Evolutionary conservation across 2,113 vertebrate species (phyloP).

Genomic region (Eptesicus fuscus): DNA sequence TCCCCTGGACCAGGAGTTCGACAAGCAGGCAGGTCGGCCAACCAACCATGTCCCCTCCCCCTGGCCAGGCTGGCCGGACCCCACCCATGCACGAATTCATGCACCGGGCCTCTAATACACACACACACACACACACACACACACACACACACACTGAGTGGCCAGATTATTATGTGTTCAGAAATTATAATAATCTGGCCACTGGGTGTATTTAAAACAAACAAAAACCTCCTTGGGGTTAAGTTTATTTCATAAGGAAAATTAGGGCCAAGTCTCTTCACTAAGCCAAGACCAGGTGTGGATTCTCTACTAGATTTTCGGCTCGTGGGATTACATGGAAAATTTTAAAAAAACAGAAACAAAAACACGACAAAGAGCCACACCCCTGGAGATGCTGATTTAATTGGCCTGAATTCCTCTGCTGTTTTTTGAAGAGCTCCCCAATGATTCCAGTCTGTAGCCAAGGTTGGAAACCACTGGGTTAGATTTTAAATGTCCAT

Average conservation of each 20-base stretch:
- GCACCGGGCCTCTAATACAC: too few species aligned
- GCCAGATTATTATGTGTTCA: too few species aligned
- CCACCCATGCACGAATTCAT: too few species aligned
- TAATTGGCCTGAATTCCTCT: neutral
- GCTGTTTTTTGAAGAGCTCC: neutral
- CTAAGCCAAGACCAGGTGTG: neutral
- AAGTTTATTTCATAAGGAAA: constrained; percentile 3
- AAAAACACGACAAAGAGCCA: neutral
- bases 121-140: too few species aligned
- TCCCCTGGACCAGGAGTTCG: too few species aligned
- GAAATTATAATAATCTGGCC: too few species aligned
- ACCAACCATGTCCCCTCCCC: too few species aligned
- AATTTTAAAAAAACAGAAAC: neutral
- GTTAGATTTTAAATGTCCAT: neutral
- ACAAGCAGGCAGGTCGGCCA: too few species aligned
- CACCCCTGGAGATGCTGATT: neutral
- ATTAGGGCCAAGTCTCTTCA: neutral
- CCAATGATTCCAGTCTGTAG: neutral
- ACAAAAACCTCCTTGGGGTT: neutral
- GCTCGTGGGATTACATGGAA: neutral
- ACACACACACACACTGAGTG: too few species aligned
- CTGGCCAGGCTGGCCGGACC: too few species aligned
- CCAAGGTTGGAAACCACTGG: neutral
- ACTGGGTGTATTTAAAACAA: too few species aligned
- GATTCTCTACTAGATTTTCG: neutral